Conservation (phyloP, 2,888 invertebrate species). For the Nomada lathburiana region DNA sequence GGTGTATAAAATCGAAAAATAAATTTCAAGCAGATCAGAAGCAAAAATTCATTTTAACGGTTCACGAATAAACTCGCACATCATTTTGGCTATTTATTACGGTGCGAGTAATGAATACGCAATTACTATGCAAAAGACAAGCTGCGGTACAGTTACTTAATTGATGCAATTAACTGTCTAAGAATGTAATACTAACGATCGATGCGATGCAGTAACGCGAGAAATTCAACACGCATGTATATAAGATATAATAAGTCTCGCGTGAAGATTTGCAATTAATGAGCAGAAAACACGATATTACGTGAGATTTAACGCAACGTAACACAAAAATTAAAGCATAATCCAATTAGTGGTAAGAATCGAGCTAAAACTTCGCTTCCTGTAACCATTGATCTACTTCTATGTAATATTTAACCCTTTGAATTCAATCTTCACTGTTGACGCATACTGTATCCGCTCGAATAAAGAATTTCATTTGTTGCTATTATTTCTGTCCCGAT, state of each 20-base stretch:
- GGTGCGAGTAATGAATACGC: neutral
- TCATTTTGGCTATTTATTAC: neutral
- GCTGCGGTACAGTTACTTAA: conserved; percentile 3
- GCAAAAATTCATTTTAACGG: too few species aligned
- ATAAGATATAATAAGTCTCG: too few species aligned
- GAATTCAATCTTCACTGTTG: too few species aligned
- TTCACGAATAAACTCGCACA: neutral
- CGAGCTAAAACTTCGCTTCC: neutral
- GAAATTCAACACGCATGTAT: neutral
- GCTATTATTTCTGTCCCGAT: too few species aligned
- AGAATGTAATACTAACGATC: neutral
- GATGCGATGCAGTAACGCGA: neutral
- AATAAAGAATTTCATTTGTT: too few species aligned
- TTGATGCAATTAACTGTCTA: conserved; percentile 5
- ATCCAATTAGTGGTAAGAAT: neutral
- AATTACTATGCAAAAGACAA: neutral
- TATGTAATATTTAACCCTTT: too few species aligned
- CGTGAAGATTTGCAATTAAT: neutral
- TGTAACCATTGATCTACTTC: neutral
- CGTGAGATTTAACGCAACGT: neutral
- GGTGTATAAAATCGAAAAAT: neutral
- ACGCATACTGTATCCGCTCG: too few species aligned
- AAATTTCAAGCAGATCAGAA: too few species aligned
- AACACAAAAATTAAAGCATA: neutral
- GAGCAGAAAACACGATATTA: neutral